These are phyloP conservation scores for Caenorhabditis auriculariae DNA, from an alignment of 2,888 invertebrate genomes.

Conservation along the genomic window DNA sequence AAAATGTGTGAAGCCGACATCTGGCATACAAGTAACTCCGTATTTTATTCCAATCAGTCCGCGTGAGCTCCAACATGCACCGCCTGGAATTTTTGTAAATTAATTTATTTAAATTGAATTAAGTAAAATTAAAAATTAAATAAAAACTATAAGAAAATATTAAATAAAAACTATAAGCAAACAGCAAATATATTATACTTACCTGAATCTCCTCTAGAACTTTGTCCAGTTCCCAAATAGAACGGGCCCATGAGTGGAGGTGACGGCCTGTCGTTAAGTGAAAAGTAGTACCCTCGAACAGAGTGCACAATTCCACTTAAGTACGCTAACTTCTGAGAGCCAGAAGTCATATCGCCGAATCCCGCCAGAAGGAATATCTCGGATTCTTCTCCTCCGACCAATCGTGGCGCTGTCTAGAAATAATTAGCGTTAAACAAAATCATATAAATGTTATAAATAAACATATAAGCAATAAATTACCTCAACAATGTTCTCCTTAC, in stretches of 20 bases:
- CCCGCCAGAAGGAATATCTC: constrained; percentile 6
- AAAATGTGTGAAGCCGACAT: constrained; percentile 3
- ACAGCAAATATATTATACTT: too few relatives aligned
- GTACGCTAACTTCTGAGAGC: constrained; percentile 3
- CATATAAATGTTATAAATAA: too few relatives aligned
- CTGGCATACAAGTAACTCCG: constrained; percentile 3
- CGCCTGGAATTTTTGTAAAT: constrained; percentile 5
- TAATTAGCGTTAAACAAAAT: constrained; percentile 6
- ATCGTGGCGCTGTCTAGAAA: constrained; percentile 5
- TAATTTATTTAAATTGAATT: constrained; percentile 1
- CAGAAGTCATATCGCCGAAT: constrained; percentile 8
- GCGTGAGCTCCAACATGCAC: constrained; percentile 7
- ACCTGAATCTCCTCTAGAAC: constrained; percentile 7
- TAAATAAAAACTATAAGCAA: too few relatives aligned
- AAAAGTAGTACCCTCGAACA: constrained; percentile 7
- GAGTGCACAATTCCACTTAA: constrained; percentile 8
- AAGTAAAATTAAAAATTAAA: too few relatives aligned
- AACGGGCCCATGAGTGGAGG: constrained; percentile 7
- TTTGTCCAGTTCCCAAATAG: constrained; percentile 6
- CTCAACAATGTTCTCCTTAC: constrained; percentile 3
- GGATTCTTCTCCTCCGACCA: constrained; percentile 5
- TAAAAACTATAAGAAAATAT: too few relatives aligned
- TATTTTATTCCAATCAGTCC: constrained; percentile 7
- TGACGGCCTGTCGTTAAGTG: constrained; percentile 7
- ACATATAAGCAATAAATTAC: constrained; percentile 6